Percentiles rank a stretch among this genome's conserved stretches.
These are phyloP conservation scores for Zelleria hepariella DNA, from an alignment of 2,888 invertebrate genomes.

Conservation along the genomic window DNA sequence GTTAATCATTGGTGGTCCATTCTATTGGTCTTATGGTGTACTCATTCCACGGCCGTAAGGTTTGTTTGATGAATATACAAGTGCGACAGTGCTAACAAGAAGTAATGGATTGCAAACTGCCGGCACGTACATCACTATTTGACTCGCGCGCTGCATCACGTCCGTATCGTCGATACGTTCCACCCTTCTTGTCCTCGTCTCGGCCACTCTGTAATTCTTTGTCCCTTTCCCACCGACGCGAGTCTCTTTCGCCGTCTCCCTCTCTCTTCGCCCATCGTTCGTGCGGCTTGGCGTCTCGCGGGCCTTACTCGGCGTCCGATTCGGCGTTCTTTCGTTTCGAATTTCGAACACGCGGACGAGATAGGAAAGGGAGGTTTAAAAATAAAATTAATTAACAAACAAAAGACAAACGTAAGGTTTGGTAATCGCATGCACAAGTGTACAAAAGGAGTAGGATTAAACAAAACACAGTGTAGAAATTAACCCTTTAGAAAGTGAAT, in stretches of 20 bases:
- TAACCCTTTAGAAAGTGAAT: no score
- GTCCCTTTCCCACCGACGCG: constrained; percentile 45
- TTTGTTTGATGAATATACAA: constrained; percentile 48
- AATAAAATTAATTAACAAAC: constrained; percentile 28
- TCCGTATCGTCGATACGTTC: constrained; percentile 80
- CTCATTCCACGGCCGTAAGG: constrained; percentile 6
- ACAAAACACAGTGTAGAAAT: not conserved
- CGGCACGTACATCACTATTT: constrained; percentile 85
- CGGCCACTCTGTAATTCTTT: constrained; percentile 57
- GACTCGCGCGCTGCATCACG: constrained; percentile 88
- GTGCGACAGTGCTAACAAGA: constrained; percentile 29
- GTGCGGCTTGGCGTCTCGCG: constrained; percentile 27
- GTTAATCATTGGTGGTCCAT: not conserved
- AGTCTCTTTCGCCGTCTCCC: constrained; percentile 27
- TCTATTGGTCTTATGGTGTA: not conserved
- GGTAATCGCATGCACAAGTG: constrained; percentile 7
- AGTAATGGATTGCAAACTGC: not conserved
- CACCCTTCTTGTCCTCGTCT: constrained; percentile 60
- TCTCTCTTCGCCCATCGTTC: constrained; percentile 30
- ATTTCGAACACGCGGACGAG: constrained; percentile 17
- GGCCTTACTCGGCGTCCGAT: constrained; percentile 37
- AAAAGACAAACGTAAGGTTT: constrained; percentile 23
- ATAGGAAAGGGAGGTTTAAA: constrained; percentile 28
- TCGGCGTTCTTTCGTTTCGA: constrained; percentile 34
- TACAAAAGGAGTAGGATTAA: not conserved